Percentiles rank a stretch among this genome's conserved stretches.
These are phyloP conservation scores for Rhamphomyia laevipes DNA, from an alignment of 2,888 invertebrate species.

Conservation along the genomic window DNA sequence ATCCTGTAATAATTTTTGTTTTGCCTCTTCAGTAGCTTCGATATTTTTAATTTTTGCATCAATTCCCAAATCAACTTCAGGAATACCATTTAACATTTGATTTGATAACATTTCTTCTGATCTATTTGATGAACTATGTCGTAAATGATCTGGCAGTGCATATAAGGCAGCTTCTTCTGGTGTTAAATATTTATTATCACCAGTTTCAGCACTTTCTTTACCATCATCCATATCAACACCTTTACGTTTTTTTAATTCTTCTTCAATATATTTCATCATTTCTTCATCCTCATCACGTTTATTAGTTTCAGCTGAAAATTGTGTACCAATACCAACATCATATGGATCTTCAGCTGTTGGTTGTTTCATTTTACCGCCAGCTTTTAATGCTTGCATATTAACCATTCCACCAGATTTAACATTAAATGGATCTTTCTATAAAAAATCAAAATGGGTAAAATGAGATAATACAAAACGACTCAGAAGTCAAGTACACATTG, in stretches of 20 bases:
- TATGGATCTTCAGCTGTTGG: slow-evolving; percentile 68
- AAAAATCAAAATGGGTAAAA: slow-evolving; percentile 8
- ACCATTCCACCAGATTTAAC: slow-evolving; percentile 78
- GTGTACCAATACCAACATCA: slow-evolving; percentile 86
- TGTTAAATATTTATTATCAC: slow-evolving; percentile 51
- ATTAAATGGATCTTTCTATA: slow-evolving; percentile 59
- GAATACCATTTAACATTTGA: slow-evolving; percentile 99
- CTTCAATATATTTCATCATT: slow-evolving; percentile 89
- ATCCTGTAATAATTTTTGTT: slow-evolving; percentile 81
- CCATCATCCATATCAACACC: slow-evolving; percentile 37
- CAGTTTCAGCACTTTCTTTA: slow-evolving; percentile 43
- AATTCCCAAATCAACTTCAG: slow-evolving; percentile 98
- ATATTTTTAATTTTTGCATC: slow-evolving; percentile 98
- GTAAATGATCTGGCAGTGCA: slow-evolving; percentile 78
- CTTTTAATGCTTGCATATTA: slow-evolving; percentile 75
- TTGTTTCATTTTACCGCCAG: slow-evolving; percentile 66
- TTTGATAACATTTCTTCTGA: slow-evolving; percentile 99
- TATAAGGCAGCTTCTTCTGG: slow-evolving; percentile 85
- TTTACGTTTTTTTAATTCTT: slow-evolving; percentile 76
- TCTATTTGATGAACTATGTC: slow-evolving; percentile 73
- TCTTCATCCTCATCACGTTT: slow-evolving; percentile 97
- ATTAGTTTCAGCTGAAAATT: slow-evolving; percentile 96
- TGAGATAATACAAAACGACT: no score
- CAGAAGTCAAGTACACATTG: no score
- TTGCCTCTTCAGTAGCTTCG: slow-evolving; percentile 97